Conservation (phyloP, 2,888 invertebrate species). For the Euplagia quadripunctaria region DNA sequence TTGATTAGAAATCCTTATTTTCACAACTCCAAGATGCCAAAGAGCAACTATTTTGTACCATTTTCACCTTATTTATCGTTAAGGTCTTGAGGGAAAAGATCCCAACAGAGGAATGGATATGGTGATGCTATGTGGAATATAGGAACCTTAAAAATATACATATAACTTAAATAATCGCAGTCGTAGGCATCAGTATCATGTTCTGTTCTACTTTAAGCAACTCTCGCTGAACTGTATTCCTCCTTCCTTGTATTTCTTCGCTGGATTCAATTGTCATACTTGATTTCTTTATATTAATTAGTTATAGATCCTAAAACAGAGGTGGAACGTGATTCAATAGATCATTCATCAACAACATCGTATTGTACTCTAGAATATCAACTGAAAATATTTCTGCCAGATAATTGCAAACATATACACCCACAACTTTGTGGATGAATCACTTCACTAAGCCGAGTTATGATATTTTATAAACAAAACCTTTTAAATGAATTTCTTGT, state of each 20-base stretch:
- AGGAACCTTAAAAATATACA: no score
- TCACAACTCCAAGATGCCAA: background rate
- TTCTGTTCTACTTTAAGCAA: no score
- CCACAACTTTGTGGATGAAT: background rate
- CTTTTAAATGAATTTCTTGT: background rate
- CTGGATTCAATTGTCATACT: background rate
- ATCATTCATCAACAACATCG: background rate
- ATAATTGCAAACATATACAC: background rate
- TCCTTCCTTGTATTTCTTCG: no score
- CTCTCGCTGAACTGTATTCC: no score
- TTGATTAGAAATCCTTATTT: background rate
- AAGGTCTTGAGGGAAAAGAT: background rate
- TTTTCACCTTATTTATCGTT: background rate
- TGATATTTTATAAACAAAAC: slow-evolving; percentile 3
- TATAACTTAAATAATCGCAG: no score
- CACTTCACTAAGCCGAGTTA: background rate
- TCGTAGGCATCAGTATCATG: no score
- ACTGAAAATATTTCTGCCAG: background rate
- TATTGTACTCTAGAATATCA: background rate
- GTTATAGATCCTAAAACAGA: background rate
- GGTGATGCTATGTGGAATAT: background rate
- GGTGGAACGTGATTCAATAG: background rate
- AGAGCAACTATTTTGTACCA: background rate
- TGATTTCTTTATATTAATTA: background rate
- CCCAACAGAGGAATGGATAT: background rate